Base-by-base conservation (phyloP, 2,888 invertebrate genomes). In the Ptycholaimellus sp. region DNA sequence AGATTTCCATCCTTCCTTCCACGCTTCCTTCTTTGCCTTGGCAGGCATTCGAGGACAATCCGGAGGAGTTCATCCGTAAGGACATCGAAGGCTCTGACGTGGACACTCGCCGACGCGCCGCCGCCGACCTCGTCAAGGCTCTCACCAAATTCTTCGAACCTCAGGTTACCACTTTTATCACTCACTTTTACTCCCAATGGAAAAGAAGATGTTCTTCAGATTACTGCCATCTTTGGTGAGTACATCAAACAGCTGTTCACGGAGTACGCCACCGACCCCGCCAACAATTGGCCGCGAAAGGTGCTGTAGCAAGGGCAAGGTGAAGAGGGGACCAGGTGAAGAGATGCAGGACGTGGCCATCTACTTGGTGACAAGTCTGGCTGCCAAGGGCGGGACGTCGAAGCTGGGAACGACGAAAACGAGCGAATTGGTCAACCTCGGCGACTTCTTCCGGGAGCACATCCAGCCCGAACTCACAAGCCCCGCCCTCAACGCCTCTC, bases 31-130 rank as follows among this genome's bases (percentile, higher is more conserved):
- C n/a, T n/a, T n/a, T n/a, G n/a, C n/a, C n/a, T n/a, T n/a, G n/a
- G n/a, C n/a, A n/a, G n/a, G n/a, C n/a, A n/a, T 96, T 96, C 62
- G 85, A 87, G 59, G 90, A 93, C 57, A 93, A 90, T 57, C 81
- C 96, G 0, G 87, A 96, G 54, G 96, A 99, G 62, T 90, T 83
- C 56, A 82, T 85, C 42, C 68, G 83, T 3, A 68, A 85, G 22
- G 96, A 96, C 62, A 82, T 99, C 44, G 96, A 96, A 65, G 93
- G 93, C 36, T 44, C 54, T 7, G 96, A 99, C 63, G 76, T 87
- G 42, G 90, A 90, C 59, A 96, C 96, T 0, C 68, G 96, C 35
- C 69, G 96, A 19, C 69, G 93, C 44, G 81, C 96, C 19, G 90
- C 93, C 32, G 87, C 90, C 63, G 93, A 99, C 67, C 69, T 96